Evolutionary conservation across 1,140 invertebrate species (phyloP), one percentile per base, ranked within the genome.

Genomic region (Arion vulgaris): DNA sequence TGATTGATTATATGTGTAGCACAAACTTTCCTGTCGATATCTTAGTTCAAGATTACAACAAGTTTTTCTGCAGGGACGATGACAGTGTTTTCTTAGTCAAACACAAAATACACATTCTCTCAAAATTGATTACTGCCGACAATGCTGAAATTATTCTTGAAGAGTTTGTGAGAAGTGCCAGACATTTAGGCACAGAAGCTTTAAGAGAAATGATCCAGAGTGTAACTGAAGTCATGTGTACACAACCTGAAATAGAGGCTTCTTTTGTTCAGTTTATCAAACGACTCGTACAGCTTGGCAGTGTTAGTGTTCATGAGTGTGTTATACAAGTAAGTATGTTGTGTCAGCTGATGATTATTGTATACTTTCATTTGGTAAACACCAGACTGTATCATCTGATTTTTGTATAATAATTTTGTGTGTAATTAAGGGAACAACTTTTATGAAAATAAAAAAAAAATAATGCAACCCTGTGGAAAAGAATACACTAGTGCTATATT

Each of bases 11-110:
- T 34, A 36, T 81, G 36, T 49, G 71, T 32, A 23, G 13, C 1
- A 81, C 71, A 32, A 41, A 74, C 39, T 81, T 81, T 62, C 69
- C 69, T 34, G 34, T 38, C 11, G 23, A 53, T 28, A 39, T 73
- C 17, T 9, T 51, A 2, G 28, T 26, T 38, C 41, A 74, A 38
- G 80, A 81, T 57, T 81, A 73, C 49, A 72, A 39, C 49, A 81
- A 73, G 39, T 74, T 81, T n/a, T 73, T 73, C 39, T 81, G 80
- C 34, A 19, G 80, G 13, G 80, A 81, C 38, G 80, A 81, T 74
- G 80, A 81, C 34, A 28, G 39, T 39, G 45, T 51, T 4, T 81
- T 49, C 57, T 36, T 81, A 23, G 57, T 74, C 2, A 53, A 81
- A 17, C 57, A 74, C 34, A 81, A 81, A 34, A 81, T 72, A 69